Percentiles rank a stretch among this genome's conserved stretches.
These are phyloP conservation scores for Mesembrinibis cayennensis DNA, from an alignment of 2,113 vertebrate species.

Conservation along the genomic window DNA sequence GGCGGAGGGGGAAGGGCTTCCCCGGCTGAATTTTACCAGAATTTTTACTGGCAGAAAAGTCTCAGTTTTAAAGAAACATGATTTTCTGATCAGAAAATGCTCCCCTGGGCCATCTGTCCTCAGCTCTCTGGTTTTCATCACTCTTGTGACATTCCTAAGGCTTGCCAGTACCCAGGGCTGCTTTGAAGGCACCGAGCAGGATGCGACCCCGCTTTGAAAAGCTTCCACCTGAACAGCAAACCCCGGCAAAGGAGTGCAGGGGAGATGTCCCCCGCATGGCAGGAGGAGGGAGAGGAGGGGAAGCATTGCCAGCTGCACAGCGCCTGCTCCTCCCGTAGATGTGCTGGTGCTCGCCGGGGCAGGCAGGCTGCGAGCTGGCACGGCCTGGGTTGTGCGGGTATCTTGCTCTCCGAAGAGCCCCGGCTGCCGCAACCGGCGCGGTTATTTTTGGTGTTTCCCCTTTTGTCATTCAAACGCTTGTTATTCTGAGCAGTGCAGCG, in stretches of 20 bases:
- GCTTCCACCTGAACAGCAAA: neutral
- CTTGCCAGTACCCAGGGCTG: neutral
- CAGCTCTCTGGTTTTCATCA: neutral
- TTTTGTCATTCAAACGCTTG: neutral
- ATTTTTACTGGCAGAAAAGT: neutral
- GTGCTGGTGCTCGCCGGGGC: neutral
- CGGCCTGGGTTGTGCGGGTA: neutral
- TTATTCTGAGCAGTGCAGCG: neutral
- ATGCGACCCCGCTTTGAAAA: neutral
- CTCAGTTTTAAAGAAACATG: neutral
- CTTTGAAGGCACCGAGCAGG: neutral
- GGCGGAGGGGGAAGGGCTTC: neutral
- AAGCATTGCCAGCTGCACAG: neutral
- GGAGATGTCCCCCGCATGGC: neutral
- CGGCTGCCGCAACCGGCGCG: accelerated
- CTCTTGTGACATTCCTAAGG: neutral
- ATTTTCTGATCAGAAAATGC: neutral
- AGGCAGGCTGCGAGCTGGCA: neutral
- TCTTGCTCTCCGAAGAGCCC: neutral
- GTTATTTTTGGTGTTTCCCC: neutral
- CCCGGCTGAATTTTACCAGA: neutral
- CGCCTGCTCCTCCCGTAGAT: neutral
- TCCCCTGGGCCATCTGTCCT: neutral
- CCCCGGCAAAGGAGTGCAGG: neutral
- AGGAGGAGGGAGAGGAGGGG: neutral